Conservation (phyloP, 2,888 invertebrate species). For the Omphaloscelis lunosa region DNA sequence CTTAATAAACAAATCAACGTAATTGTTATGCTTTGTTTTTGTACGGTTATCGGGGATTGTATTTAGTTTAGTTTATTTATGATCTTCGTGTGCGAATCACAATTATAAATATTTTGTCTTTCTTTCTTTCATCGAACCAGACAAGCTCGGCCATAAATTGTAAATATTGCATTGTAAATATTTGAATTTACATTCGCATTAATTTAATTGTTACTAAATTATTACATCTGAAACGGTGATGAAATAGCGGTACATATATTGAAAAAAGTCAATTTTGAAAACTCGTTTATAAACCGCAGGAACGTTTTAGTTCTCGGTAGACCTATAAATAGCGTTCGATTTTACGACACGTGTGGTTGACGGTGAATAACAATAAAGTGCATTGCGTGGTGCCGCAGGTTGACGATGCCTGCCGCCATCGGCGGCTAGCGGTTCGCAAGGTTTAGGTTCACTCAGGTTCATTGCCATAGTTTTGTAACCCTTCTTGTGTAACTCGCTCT, state of each 20-base stretch:
- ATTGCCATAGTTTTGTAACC: slow-evolving; percentile 91
- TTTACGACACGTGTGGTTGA: slow-evolving; percentile 60
- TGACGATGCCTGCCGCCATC: slow-evolving; percentile 80
- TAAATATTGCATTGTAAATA: neutral
- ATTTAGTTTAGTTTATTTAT: neutral
- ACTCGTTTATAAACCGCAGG: slow-evolving; percentile 45
- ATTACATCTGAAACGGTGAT: slow-evolving; percentile 10
- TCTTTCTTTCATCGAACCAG: neutral
- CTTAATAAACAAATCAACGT: neutral
- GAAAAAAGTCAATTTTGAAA: slow-evolving; percentile 37
- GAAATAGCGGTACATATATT: slow-evolving; percentile 33
- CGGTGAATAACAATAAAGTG: slow-evolving; percentile 64
- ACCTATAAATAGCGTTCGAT: slow-evolving; percentile 58
- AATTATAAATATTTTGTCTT: neutral
- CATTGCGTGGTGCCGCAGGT: slow-evolving; percentile 71
- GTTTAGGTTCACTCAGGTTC: slow-evolving; percentile 90
- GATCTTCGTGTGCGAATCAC: no score
- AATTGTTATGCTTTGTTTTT: neutral
- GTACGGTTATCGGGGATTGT: no score
- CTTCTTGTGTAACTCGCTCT: slow-evolving; percentile 90
- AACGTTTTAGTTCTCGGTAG: slow-evolving; percentile 54
- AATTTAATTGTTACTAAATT: slow-evolving; percentile 20
- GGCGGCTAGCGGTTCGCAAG: slow-evolving; percentile 89
- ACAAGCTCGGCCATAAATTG: neutral
- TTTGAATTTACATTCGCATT: neutral